Conservation (phyloP, 2,797 vertebrate genomes). For the Mastacembelus armatus region DNA sequence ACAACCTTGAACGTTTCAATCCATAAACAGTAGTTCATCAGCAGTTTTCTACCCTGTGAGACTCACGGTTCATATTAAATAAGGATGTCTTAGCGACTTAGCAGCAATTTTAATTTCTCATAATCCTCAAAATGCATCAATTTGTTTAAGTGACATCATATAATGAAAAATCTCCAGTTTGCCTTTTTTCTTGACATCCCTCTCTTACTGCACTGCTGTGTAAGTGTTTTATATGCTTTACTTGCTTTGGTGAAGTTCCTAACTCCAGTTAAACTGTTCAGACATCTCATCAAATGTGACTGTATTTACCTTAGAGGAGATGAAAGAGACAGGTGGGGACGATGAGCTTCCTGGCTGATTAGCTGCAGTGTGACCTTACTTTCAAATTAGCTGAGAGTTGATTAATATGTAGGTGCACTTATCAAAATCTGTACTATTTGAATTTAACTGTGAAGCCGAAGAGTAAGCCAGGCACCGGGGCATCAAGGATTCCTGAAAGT, state of each 20-base stretch:
- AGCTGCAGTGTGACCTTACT: conserved; percentile 40
- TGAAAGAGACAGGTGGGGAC: conserved; percentile 24
- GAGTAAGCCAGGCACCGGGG: conserved; percentile 22
- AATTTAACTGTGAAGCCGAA: conserved; percentile 24
- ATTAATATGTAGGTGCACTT: conserved; percentile 44
- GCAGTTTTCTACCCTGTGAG: background rate
- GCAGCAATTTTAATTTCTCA: conserved; percentile 33
- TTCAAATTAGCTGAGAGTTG: conserved; percentile 47
- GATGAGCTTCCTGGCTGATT: conserved; percentile 55
- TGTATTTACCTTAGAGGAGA: conserved; percentile 55
- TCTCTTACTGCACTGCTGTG: background rate
- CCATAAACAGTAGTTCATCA: conserved; percentile 2
- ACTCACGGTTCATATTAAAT: no score
- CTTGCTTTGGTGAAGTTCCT: conserved; percentile 35
- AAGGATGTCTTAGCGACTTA: no score
- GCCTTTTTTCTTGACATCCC: conserved; percentile 16
- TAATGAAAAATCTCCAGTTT: conserved; percentile 3
- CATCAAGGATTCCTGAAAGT: conserved; percentile 69
- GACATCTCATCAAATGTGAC: conserved; percentile 39
- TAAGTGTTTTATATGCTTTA: conserved; percentile 25
- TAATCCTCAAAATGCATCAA: conserved; percentile 40
- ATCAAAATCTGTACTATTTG: conserved; percentile 32
- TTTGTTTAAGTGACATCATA: conserved; percentile 16
- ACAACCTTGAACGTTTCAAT: conserved; percentile 26
- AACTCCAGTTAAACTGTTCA: background rate